Evolutionary conservation across 2,797 vertebrate species (phyloP).

Genomic region (Pogoniulus pusillus): DNA sequence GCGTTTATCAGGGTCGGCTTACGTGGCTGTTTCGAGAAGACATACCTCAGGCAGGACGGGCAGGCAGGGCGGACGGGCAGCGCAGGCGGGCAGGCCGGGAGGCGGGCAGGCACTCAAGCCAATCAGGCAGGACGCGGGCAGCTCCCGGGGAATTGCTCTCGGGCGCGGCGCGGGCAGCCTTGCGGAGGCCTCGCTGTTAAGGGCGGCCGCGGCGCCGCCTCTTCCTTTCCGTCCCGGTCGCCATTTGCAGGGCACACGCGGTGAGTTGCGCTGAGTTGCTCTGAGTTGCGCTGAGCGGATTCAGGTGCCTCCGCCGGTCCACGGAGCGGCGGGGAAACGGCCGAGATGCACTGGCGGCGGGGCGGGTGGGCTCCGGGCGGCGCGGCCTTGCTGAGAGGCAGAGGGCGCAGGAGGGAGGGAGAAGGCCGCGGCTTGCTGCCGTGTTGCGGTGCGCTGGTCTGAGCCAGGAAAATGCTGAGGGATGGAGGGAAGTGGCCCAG

Average conservation of each 20-base stretch:
- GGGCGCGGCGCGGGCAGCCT: slow-evolving; percentile 35
- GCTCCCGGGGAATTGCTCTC: not conserved
- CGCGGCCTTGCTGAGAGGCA: accelerated
- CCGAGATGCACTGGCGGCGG: not conserved
- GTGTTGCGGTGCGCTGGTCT: too few relatives aligned
- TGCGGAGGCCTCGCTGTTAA: slow-evolving; percentile 10
- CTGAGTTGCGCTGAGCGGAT: accelerated
- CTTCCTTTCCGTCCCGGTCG: slow-evolving; percentile 78
- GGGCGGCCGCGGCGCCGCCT: not conserved
- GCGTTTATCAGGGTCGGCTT: too few relatives aligned
- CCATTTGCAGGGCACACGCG: slow-evolving; percentile 81
- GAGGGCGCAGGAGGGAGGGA: not conserved
- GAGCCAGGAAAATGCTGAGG: not conserved
- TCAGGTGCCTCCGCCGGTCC: not conserved
- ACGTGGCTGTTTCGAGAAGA: accelerated
- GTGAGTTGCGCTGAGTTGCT: not conserved
- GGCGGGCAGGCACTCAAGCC: too few relatives aligned
- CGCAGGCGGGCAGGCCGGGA: too few relatives aligned
- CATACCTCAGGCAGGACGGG: accelerated
- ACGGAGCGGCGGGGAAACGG: not conserved
- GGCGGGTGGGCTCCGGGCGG: accelerated
- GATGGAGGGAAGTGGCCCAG: accelerated
- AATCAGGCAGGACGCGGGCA: too few relatives aligned
- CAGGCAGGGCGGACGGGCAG: too few relatives aligned
- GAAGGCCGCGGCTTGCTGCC: not conserved